A percentile compares a stretch with the other conserved stretches of the same genome.
Conservation (phyloP, 2,113 vertebrate genomes). For the Peromyscus leucopus region DNA sequence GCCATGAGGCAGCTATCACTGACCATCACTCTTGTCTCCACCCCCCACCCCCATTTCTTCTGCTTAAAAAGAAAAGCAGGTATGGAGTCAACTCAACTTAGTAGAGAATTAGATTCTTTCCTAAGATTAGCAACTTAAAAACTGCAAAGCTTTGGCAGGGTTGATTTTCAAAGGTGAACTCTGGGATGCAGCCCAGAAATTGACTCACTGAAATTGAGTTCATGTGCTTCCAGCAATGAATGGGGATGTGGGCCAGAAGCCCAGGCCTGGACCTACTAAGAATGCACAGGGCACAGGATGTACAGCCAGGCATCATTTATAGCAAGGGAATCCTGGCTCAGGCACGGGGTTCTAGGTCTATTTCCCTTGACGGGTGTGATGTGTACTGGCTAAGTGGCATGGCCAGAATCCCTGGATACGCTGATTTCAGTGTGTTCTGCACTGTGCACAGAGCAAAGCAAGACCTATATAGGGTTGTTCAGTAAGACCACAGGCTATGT, state of each 20-base stretch:
- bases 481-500: background rate
- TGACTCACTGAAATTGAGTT: background rate
- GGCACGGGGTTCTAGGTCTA: rapidly evolving
- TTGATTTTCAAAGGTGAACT: background rate
- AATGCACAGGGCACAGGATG: no score
- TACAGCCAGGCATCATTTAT: rapidly evolving
- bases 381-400: no score
- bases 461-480: background rate
- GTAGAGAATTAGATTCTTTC: rapidly evolving
- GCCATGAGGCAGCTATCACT: rapidly evolving
- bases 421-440: rapidly evolving
- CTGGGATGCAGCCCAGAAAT: background rate
- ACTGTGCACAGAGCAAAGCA: rapidly evolving
- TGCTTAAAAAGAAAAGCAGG: background rate
- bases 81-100: no score
- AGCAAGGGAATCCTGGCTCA: no score
- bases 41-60: background rate
- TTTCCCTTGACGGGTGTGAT: no score
- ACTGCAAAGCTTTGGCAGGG: background rate
- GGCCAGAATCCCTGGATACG: rapidly evolving
- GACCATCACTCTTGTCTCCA: no score
- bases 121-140: background rate
- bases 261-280: background rate
- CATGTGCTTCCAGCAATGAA: background rate
- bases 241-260: background rate